Percentiles rank a stretch among this genome's conserved stretches.
Evolutionary conservation across 2,797 vertebrate genomes (phyloP).

Genomic region (Falco columbarius): DNA sequence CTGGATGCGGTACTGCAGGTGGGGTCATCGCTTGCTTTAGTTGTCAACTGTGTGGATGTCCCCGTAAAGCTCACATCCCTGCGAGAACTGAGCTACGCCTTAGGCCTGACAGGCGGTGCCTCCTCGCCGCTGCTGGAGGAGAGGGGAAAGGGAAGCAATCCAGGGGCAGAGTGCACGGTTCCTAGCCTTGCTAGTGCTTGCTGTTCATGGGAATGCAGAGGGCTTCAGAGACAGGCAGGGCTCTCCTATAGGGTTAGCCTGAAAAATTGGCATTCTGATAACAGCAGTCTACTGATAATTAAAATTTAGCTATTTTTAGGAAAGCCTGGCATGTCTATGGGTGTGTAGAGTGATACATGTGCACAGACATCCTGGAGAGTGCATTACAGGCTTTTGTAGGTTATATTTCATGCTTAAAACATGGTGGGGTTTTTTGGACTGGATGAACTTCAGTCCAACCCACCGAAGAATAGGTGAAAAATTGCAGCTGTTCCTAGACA

Average conservation of each 20-base stretch:
- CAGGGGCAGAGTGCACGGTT: background rate
- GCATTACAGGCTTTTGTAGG: background rate
- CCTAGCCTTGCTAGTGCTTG: background rate
- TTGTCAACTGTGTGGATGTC: background rate
- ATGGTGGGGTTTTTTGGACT: accelerated
- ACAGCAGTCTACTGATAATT: background rate
- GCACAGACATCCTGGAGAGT: background rate
- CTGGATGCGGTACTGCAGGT: background rate
- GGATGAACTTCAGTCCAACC: background rate
- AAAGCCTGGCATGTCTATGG: background rate
- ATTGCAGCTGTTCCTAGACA: background rate
- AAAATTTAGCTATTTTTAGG: background rate
- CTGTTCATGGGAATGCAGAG: background rate
- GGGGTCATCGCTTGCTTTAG: background rate
- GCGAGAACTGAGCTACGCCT: accelerated
- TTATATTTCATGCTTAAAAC: background rate
- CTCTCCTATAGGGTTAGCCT: background rate
- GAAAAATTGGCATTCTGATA: background rate
- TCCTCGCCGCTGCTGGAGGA: background rate
- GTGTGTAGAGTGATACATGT: background rate
- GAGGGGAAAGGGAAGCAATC: background rate
- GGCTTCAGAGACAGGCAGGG: background rate
- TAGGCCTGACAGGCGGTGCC: background rate
- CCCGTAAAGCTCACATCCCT: background rate
- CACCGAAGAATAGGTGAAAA: background rate